These are phyloP conservation scores for Agrotis puta DNA, from an alignment of 2,888 invertebrate genomes.

Conservation along the genomic window DNA sequence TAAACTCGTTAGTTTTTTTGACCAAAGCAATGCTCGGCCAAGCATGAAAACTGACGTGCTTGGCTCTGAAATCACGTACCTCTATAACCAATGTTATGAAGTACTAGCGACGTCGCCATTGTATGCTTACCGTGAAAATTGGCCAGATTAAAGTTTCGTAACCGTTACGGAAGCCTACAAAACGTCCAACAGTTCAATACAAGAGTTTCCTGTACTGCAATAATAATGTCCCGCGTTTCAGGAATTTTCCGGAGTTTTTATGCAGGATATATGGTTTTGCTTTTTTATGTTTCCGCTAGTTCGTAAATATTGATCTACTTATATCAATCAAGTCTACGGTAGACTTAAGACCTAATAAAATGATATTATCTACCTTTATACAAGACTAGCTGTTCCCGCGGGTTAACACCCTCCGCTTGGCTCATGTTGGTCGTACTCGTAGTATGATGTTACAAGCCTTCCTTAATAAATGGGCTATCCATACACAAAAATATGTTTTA, in stretches of 20 bases:
- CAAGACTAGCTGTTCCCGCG: too few relatives aligned
- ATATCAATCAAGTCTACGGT: too few relatives aligned
- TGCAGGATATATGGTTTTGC: neutral
- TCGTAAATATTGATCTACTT: neutral
- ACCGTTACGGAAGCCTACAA: slow-evolving; percentile 73
- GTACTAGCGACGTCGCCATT: slow-evolving; percentile 69
- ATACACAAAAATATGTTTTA: too few relatives aligned
- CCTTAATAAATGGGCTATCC: too few relatives aligned
- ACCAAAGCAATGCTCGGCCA: slow-evolving; percentile 51
- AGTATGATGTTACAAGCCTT: too few relatives aligned
- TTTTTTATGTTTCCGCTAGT: slow-evolving; percentile 14
- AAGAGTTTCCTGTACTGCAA: slow-evolving; percentile 26
- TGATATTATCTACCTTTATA: too few relatives aligned
- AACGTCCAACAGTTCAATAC: slow-evolving; percentile 54
- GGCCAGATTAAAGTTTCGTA: slow-evolving; percentile 75
- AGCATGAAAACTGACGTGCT: slow-evolving; percentile 70
- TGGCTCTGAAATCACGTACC: slow-evolving; percentile 68
- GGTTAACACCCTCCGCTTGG: too few relatives aligned
- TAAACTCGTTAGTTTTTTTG: slow-evolving; percentile 38
- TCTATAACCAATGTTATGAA: slow-evolving; percentile 62
- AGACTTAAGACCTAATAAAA: too few relatives aligned
- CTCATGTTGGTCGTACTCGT: too few relatives aligned
- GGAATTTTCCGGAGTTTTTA: slow-evolving; percentile 37
- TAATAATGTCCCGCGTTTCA: slow-evolving; percentile 36
- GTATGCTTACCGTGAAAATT: slow-evolving; percentile 78